Evolutionary conservation across 2,888 invertebrate species (phyloP).

Genomic region (Dasysyrphus tricinctus): DNA sequence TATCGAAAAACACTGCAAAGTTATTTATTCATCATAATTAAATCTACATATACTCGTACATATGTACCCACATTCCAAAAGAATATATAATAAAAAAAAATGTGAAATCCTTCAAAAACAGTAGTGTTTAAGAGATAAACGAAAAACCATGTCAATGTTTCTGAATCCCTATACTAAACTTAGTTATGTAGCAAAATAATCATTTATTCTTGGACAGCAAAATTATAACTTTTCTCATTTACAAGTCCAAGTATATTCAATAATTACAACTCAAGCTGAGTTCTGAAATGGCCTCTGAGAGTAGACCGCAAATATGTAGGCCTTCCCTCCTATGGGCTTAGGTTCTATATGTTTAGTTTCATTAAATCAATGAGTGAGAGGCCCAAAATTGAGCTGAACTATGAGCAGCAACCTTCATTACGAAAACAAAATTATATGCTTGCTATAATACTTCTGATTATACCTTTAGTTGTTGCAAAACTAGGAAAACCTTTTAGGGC

Average conservation of each 20-base stretch:
- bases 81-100: not conserved
- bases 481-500: conserved; percentile 71
- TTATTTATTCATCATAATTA: not conserved
- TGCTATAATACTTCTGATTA: conserved; percentile 66
- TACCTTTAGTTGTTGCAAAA: conserved; percentile 59
- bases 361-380: conserved; percentile 57
- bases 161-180: conserved; percentile 8
- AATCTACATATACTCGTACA: not conserved
- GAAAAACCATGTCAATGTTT: conserved; percentile 42
- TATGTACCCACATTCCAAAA: not conserved
- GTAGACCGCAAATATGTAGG: conserved; percentile 52
- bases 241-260: conserved; percentile 59
- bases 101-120: conserved; percentile 22
- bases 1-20: not conserved
- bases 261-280: conserved; percentile 63
- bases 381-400: conserved; percentile 40
- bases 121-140: conserved; percentile 42
- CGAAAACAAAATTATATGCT: conserved; percentile 65
- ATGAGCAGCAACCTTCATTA: conserved; percentile 50
- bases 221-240: conserved; percentile 74
- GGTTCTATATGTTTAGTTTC: conserved; percentile 33
- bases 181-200: conserved; percentile 50
- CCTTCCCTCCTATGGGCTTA: not conserved
- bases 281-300: conserved; percentile 20
- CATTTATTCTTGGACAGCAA: conserved; percentile 49